Evolutionary conservation across 2,113 vertebrate species (phyloP).

Genomic region (human): GRCh38 chr13:68803501-68804000

Average conservation of each 20-base stretch:
- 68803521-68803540: no score
- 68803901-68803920: neutral
- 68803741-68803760: neutral
- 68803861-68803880: no score
- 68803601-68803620: no score
- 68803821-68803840: neutral
- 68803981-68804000: neutral
- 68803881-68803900: no score
- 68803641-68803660: no score
- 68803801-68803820: neutral
- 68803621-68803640: no score
- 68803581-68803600: rapidly evolving
- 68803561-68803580: no score
- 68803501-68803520: no score
- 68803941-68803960: neutral
- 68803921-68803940: neutral
- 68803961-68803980: neutral
- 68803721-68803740: neutral
- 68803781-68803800: neutral
- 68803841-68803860: neutral
- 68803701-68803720: neutral
- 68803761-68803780: neutral
- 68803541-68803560: no score
- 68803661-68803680: neutral
- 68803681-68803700: neutral